phyloP scores from a whole-genome alignment of 2,113 vertebrate genomes.

The Cololabis saira region DNA sequence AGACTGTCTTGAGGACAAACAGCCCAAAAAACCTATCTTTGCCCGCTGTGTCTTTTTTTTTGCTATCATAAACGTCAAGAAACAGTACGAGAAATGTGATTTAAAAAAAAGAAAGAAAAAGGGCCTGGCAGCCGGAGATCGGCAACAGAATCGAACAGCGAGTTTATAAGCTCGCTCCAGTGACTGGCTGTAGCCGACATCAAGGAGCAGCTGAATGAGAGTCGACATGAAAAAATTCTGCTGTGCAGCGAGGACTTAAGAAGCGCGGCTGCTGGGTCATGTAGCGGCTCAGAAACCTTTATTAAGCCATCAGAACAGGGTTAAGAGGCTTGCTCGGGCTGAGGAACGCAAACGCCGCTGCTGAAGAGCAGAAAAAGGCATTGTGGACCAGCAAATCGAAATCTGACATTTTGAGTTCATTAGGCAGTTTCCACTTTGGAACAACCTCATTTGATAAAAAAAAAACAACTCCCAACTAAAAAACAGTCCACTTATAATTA shows the following conservation, averaged over 20 bases:
- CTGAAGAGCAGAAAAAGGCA: constrained; percentile 4
- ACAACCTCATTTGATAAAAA: no score
- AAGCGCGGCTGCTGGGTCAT: constrained; percentile 35
- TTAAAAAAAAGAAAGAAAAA: not conserved
- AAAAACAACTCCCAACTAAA: no score
- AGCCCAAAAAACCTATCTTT: constrained; percentile 15
- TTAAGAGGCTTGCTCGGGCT: constrained; percentile 46
- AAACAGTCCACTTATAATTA: constrained; percentile 1
- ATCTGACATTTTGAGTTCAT: constrained; percentile 40
- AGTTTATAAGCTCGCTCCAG: constrained; percentile 35
- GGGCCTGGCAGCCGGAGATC: constrained; percentile 1
- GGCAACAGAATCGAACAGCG: constrained; percentile 43
- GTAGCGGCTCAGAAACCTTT: constrained; percentile 42
- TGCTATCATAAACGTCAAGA: constrained; percentile 25
- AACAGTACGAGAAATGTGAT: constrained; percentile 13
- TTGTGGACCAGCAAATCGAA: constrained; percentile 19
- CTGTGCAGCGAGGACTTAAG: constrained; percentile 32
- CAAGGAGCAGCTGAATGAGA: constrained; percentile 37
- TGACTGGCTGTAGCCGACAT: constrained; percentile 30
- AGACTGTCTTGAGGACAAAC: constrained; percentile 37
- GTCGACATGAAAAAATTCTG: constrained; percentile 31
- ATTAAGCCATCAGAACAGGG: constrained; percentile 46
- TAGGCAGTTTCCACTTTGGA: not conserved
- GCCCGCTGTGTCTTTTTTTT: constrained; percentile 15
- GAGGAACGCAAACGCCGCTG: constrained; percentile 16